Conservation (phyloP, 2,888 invertebrate genomes). For the Dioctria rufipes region DNA sequence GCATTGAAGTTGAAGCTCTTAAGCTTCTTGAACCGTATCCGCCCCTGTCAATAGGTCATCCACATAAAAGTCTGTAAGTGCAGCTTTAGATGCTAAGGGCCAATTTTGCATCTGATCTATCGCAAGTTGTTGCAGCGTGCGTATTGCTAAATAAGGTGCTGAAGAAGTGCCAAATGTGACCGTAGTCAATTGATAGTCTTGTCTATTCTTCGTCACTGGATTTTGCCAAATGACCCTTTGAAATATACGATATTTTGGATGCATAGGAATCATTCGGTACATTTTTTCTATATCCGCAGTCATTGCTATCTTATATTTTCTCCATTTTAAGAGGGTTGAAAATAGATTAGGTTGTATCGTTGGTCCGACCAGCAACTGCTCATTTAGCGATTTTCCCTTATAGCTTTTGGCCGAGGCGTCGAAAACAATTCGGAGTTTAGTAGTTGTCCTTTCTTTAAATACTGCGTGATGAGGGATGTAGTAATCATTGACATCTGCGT, state of each 20-base stretch:
- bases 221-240: constrained; percentile 10
- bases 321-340: constrained; percentile 13
- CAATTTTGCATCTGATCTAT: not conserved
- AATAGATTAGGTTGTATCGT: not conserved
- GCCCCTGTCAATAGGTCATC: constrained; percentile 9
- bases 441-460: not conserved
- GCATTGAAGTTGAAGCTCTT: not conserved
- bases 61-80: not conserved
- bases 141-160: constrained; percentile 19
- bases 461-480: constrained; percentile 14
- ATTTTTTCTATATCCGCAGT: not conserved
- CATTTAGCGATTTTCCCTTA: constrained; percentile 14
- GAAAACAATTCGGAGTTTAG: not conserved
- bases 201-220: not conserved
- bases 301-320: constrained; percentile 2
- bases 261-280: not conserved
- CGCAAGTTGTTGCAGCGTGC: constrained; percentile 27
- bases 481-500: too few relatives aligned
- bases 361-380: constrained; percentile 5
- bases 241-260: constrained; percentile 1
- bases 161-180: constrained; percentile 16
- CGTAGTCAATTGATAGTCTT: constrained; percentile 15
- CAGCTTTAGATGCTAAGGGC: constrained; percentile 18
- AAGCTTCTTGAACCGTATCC: constrained; percentile 7
- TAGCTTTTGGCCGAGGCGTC: not conserved